Evolutionary conservation across 2,797 vertebrate genomes (phyloP), one percentile per base, ranked within the genome.

Genomic region (Mico argentatus): DNA sequence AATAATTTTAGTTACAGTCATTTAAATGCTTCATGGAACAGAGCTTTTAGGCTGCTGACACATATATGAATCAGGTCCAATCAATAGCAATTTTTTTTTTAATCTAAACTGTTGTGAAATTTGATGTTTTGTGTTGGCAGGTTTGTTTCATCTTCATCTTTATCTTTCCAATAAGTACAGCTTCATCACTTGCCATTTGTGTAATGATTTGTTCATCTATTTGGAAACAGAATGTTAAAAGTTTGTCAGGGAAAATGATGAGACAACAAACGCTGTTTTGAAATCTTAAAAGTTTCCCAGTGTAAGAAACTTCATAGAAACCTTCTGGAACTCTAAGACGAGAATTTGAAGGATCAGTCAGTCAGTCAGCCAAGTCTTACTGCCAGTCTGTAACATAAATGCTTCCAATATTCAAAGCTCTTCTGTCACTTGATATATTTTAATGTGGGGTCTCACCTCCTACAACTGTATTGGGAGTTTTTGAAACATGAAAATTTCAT

Each of bases 141-240:
- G 17, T 80, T 90, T 83, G n/a, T 73, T 81, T 81, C 75, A 83
- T 73, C 86, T 81, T 81, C 75, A 83, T 73, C 86, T 92, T 91
- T 86, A 50, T 81, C 24, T 88, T 81, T 83, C 57, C 55, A 75
- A 22, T 87, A 85, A 97, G 50, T 59, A 85, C 24, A 55, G 30
- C 81, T 83, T 96, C 10, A 15, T 30, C 73, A 48, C 46, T 96
- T 94, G 41, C 90, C 67, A 33, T 91, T 77, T 89, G 77, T 90
- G 81, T 95, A 93, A 84, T 82, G 72, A 82, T 36, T 90, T 73
- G 67, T 81, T 95, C 39, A n/a, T 94, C 19, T 79, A 24, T 91
- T 96, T 96, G 88, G 79, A 95, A 97, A 95, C 52, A 97, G 81
- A 57, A 61, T 59, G 20, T 90, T 90, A 88, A 84, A 96, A 91